Conservation (phyloP, 2,888 invertebrate genomes). For the Cinara cedri region DNA sequence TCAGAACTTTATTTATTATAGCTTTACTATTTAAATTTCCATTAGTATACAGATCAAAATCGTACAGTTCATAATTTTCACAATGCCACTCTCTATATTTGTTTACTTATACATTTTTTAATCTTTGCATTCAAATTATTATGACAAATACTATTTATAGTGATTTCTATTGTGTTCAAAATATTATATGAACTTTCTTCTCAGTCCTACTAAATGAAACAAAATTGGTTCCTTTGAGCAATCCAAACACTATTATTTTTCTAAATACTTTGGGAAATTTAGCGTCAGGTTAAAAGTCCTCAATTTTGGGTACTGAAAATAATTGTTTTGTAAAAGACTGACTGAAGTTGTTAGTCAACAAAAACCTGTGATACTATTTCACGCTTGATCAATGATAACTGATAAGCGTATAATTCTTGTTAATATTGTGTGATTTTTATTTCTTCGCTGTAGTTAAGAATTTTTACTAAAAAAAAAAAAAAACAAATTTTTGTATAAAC, state of each 20-base stretch:
- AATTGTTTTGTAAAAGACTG: slow-evolving; percentile 41
- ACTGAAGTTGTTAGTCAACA: slow-evolving; percentile 53
- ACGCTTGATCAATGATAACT: slow-evolving; percentile 38
- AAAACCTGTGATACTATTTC: slow-evolving; percentile 55
- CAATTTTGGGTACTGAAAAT: slow-evolving; percentile 21
- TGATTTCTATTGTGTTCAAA: slow-evolving; percentile 31
- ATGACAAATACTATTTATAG: slow-evolving; percentile 11
- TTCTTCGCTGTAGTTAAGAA: slow-evolving; percentile 33
- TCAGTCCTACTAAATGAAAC: slow-evolving; percentile 29
- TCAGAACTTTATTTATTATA: neutral
- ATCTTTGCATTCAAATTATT: neutral
- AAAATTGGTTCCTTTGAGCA: slow-evolving; percentile 35
- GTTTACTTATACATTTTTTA: neutral
- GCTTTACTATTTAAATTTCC: slow-evolving; percentile 7
- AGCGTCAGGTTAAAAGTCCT: slow-evolving; percentile 4
- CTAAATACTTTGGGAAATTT: slow-evolving; percentile 23
- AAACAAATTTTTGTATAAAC: neutral
- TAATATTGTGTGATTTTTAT: slow-evolving; percentile 48
- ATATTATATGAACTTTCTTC: slow-evolving; percentile 16
- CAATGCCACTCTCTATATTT: neutral
- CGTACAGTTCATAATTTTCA: slow-evolving; percentile 21
- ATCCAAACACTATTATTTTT: slow-evolving; percentile 20
- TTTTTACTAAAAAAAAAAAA: slow-evolving; percentile 33
- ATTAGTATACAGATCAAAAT: neutral
- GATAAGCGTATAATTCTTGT: slow-evolving; percentile 41